A percentile compares a stretch with the other conserved stretches of the same genome.
These are phyloP conservation scores for Leptinotarsa defecta DNA, from an alignment of 1,140 invertebrate species.

Conservation along the genomic window DNA sequence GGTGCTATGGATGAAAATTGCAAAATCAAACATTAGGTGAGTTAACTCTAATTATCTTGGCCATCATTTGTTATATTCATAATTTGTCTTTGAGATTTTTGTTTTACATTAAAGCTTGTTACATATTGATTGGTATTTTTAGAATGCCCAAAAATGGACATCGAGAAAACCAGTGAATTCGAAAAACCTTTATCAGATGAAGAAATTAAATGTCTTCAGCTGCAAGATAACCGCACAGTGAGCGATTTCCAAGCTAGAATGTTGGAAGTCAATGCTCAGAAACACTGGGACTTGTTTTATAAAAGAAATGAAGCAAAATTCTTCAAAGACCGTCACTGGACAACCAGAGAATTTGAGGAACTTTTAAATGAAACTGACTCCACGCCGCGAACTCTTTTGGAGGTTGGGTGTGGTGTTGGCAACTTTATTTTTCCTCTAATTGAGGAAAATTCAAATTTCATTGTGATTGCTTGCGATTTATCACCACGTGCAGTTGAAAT, in stretches of 20 bases:
- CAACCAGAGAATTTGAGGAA: constrained; percentile 90
- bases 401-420: constrained; percentile 97
- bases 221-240: constrained; percentile 75
- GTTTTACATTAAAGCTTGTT: not conserved
- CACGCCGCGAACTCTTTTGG: constrained; percentile 64
- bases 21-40: not conserved
- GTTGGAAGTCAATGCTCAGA: constrained; percentile 84
- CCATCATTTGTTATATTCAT: not conserved
- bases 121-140: not conserved
- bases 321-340: constrained; percentile 98
- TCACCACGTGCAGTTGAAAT: constrained; percentile 89
- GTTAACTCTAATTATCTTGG: not conserved
- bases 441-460: constrained; percentile 74
- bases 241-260: constrained; percentile 77
- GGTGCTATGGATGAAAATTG: too few species aligned
- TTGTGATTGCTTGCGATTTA: constrained; percentile 93
- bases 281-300: constrained; percentile 98
- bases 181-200: constrained; percentile 58
- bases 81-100: not conserved
- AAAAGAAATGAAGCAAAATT: constrained; percentile 90
- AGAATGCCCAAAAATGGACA: not conserved
- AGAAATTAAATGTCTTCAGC: constrained; percentile 65
- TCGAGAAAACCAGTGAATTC: constrained; percentile 7
- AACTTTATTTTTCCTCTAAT: constrained; percentile 94
- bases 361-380: constrained; percentile 59